phyloP scores from a whole-genome alignment of 35 echinoderm and acorn worm genomes.

The Antedon bifida region DNA sequence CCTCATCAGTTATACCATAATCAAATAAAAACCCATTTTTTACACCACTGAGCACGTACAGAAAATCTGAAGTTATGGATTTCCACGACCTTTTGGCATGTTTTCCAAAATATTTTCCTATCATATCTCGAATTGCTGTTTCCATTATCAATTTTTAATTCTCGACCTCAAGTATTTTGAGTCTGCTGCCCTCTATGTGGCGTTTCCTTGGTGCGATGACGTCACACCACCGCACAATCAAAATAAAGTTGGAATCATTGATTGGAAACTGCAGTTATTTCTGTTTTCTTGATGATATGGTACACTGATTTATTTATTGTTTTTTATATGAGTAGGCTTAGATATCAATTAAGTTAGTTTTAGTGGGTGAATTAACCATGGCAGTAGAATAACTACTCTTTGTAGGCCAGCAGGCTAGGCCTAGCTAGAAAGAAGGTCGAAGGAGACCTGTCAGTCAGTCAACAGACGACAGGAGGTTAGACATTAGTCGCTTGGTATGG shows the following conservation, averaged over 20 bases:
- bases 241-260: not conserved
- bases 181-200: not conserved
- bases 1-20: constrained; percentile 5
- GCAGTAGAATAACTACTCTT: too few species aligned
- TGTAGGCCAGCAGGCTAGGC: too few species aligned
- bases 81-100: not conserved
- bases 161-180: constrained; percentile 6
- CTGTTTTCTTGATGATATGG: not conserved
- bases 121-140: not conserved
- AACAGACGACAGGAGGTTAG: too few species aligned
- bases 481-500: too few species aligned
- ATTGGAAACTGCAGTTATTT: not conserved
- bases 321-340: constrained; percentile 34
- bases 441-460: too few species aligned
- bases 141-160: not conserved
- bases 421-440: too few species aligned
- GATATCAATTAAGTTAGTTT: too few species aligned
- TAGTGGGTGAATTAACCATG: too few species aligned
- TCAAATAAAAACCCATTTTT: constrained; percentile 13
- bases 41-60: not conserved
- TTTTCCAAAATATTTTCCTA: not conserved
- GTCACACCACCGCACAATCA: constrained; percentile 23
- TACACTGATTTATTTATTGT: not conserved
- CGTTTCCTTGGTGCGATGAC: constrained; percentile 38
- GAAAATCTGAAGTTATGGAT: not conserved